Base-by-base conservation (phyloP, 2,888 invertebrate species). In the Euphydryas editha region DNA sequence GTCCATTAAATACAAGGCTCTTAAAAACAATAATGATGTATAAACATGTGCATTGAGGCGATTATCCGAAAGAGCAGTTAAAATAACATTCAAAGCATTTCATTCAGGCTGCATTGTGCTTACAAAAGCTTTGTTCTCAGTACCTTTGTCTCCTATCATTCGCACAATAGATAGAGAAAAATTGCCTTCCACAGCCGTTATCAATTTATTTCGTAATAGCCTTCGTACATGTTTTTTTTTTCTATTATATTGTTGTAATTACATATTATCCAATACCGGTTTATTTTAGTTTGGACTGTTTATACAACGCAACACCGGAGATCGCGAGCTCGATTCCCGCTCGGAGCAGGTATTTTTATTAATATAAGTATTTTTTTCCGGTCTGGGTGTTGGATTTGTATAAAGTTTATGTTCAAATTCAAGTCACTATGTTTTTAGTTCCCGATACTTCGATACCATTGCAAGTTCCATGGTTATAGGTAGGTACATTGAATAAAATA, bases 161-260 rank as follows among this genome's bases (percentile, higher is more conserved):
- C 66, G 74, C 80, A 88, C 88, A 88, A 88, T 86, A 76, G 82
- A 79, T 79, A 82, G 83, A 88, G 76, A 76, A 88, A 88, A 88
- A 88, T 88, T 88, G 88, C 85, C 83, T 87, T 80, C 81, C 67
- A 65, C 78, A 75, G 74, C 73, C 75, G 78, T 82, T 87, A 87
- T 84, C 86, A 86, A 85, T 84, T 85, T 83, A 85, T 85, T 83
- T 82, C 79, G 81, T 85, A 87, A 87, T 82, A 82, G 82, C 47
- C 24, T 46, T 37, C 39, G 30, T 59, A 72, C 58, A 68, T 62
- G 39, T 56, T 65, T 63, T 58, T 62, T 63, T 57, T 56, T 44
- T 36, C 42, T 59, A 18, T 59, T 44, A 55, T 62, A 55, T 57
- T 51, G 60, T 39, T 62, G 61, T 57, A 46, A 61, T 62, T 51